These are phyloP conservation scores for Pyrgilauda ruficollis DNA, from an alignment of 2,113 vertebrate species.

Conservation along the genomic window DNA sequence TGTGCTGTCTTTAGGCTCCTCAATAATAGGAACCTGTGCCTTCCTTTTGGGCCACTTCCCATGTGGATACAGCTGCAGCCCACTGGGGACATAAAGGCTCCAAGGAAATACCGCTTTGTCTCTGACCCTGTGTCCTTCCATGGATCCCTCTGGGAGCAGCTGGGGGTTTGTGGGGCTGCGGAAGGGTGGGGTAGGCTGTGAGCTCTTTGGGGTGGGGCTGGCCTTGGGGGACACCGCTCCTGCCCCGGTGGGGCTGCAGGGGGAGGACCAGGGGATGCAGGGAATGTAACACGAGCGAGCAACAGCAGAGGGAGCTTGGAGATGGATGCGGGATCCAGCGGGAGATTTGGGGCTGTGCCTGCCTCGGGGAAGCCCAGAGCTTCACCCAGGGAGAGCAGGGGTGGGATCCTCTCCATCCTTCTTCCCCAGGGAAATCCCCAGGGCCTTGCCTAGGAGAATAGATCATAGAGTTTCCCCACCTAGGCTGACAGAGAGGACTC, in stretches of 20 bases:
- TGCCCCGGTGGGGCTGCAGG: background rate
- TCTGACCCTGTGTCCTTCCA: fast-evolving
- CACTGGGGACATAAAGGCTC: background rate
- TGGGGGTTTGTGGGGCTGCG: background rate
- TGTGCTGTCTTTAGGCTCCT: background rate
- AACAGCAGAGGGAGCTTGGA: constrained; percentile 48
- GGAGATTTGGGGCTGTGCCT: background rate
- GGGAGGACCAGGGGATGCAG: background rate
- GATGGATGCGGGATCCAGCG: constrained; percentile 11
- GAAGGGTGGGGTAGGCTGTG: background rate
- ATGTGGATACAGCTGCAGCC: background rate
- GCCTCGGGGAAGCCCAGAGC: background rate
- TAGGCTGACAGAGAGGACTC: no score
- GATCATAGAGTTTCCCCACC: no score
- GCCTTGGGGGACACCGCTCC: background rate
- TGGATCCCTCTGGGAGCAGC: background rate
- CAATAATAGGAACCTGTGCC: background rate
- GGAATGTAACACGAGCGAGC: background rate
- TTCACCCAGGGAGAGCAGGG: background rate
- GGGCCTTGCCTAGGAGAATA: no score
- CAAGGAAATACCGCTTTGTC: background rate
- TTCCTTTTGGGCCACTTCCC: background rate
- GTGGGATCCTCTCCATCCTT: no score
- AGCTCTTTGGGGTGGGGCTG: background rate
- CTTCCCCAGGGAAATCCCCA: no score